These are phyloP conservation scores for Leptothorax acervorum DNA, from an alignment of 2,888 invertebrate genomes.

Conservation along the genomic window DNA sequence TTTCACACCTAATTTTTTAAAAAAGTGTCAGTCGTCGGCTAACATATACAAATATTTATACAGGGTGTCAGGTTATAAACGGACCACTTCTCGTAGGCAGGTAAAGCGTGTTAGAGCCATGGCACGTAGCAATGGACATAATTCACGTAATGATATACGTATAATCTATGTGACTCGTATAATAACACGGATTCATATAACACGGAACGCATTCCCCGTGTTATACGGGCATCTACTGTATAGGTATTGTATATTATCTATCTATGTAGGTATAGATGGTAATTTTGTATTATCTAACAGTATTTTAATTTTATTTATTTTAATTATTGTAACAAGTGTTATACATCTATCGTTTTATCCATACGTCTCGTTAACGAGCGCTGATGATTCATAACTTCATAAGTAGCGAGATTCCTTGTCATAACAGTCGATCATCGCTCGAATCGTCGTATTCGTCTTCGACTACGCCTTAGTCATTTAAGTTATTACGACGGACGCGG, in stretches of 20 bases:
- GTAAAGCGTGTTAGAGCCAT: no score
- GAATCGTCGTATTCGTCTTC: neutral
- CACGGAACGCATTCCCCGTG: no score
- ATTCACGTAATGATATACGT: no score
- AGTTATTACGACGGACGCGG: conserved; percentile 43
- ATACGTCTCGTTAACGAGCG: neutral
- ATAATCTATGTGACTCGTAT: no score
- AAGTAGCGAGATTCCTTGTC: neutral
- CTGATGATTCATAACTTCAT: conserved; percentile 19
- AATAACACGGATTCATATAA: no score
- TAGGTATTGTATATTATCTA: neutral
- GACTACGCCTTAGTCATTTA: conserved; percentile 31
- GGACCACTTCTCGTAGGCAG: no score
- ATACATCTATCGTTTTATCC: neutral
- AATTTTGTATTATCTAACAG: neutral
- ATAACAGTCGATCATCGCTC: conserved; percentile 2
- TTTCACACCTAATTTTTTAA: no score
- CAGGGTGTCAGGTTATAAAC: no score
- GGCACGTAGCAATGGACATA: no score
- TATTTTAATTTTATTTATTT: neutral
- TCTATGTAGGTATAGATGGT: neutral
- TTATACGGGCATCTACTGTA: no score
- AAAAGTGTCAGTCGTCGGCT: no score
- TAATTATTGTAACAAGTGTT: neutral
- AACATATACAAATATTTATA: no score